phyloP scores from a whole-genome alignment of 2,888 invertebrate genomes.

The Spatulosminthurus flaviceps region DNA sequence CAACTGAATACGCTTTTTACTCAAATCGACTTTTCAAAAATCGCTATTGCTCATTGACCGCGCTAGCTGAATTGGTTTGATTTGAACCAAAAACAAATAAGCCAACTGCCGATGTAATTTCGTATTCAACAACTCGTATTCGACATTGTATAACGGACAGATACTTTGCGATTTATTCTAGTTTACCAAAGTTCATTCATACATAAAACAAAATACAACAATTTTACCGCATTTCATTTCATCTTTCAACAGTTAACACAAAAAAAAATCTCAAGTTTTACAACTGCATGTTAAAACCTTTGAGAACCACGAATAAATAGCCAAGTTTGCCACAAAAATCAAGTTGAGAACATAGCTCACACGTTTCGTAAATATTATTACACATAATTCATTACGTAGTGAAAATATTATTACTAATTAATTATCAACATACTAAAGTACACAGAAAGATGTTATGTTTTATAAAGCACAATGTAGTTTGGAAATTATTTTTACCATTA shows the following conservation, averaged over 20 bases:
- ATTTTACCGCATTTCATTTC: constrained; percentile 7
- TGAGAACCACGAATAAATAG: neutral
- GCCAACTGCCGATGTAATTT: neutral
- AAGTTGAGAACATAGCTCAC: neutral
- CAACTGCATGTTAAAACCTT: neutral
- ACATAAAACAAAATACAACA: constrained; percentile 13
- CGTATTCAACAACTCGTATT: neutral
- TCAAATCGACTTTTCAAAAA: neutral
- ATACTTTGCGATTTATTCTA: neutral
- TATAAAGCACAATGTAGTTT: neutral
- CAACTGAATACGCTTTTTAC: neutral
- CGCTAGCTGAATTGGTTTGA: neutral
- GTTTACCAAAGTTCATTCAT: neutral
- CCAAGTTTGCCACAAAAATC: neutral
- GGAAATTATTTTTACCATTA: neutral
- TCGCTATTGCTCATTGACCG: constrained; percentile 14
- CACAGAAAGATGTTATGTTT: neutral
- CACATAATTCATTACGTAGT: neutral
- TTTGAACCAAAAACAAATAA: neutral
- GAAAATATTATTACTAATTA: neutral
- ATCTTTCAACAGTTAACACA: neutral
- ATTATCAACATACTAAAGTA: neutral
- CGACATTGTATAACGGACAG: neutral
- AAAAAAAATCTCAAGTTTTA: no score
- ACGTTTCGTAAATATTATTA: neutral